Evolutionary conservation across 2,888 invertebrate genomes (phyloP).

Genomic region (Epistrophe eligans): DNA sequence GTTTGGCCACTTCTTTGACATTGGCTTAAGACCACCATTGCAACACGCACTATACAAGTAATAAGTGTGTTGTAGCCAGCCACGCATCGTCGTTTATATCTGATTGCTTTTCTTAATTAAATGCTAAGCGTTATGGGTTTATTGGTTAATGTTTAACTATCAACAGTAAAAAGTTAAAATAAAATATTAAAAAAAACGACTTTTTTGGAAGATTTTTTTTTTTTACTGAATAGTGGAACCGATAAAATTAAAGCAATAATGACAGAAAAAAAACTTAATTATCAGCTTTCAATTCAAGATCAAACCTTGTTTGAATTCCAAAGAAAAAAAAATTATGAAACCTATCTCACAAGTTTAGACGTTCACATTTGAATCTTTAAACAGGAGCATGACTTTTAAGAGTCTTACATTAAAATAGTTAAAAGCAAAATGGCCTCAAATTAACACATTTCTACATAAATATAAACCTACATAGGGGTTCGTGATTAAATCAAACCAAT

Average conservation of each 20-base stretch:
- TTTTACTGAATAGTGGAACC: neutral
- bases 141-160: constrained; percentile 4
- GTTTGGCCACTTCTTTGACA: constrained; percentile 26
- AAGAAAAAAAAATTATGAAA: neutral
- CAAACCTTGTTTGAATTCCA: constrained; percentile 5
- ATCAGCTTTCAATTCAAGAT: constrained; percentile 24
- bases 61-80: neutral
- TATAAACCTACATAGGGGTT: neutral
- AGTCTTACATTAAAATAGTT: neutral
- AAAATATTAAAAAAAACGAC: neutral
- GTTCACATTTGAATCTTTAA: neutral
- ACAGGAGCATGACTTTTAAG: neutral
- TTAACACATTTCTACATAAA: neutral
- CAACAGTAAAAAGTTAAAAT: neutral
- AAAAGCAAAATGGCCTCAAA: neutral
- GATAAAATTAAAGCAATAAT: neutral
- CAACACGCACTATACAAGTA: neutral
- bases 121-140: constrained; percentile 1
- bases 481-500: neutral
- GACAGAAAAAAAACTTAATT: neutral
- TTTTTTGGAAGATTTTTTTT: neutral
- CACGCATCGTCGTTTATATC: neutral
- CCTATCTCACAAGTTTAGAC: neutral
- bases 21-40: too few relatives aligned
- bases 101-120: constrained; percentile 21